Evolutionary conservation across 2,888 invertebrate species (phyloP), one percentile per base, ranked within the genome.

Genomic region (Ophion obscuratus): DNA sequence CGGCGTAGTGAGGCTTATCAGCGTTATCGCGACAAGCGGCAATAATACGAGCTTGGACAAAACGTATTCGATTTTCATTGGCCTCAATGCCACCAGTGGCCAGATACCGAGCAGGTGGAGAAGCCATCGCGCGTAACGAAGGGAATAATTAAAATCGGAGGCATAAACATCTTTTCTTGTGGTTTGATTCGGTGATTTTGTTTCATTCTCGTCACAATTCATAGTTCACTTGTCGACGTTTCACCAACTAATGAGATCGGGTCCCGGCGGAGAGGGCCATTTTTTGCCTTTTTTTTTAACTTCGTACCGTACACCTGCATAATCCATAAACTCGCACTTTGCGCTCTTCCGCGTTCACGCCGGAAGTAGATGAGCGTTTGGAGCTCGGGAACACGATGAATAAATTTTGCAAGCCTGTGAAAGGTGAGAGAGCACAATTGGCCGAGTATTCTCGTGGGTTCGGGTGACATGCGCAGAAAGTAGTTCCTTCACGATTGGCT

Each of bases 51-150:
- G 6, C 17, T 47, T 70, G 2, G 70, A 70, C 31, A 70, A 70
- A 70, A 47, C 4, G 24, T 53, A 17, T 53, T 70, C 70, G 7
- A 70, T 31, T 70, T 53, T 70, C 0, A 27, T 17, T 17, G 53
- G 53, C 27, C 14, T 74, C 5, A 24, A 10, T 0, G 44, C 20
- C 0, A 83, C 74, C 31, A 47, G 44, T 11, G 73, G 71, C 80
- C 80, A 81, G 2, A 81, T 59, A 17, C 80, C 80, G 10, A 81
- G 27, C 57, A 81, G 11, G 11, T 59, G 73, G 3, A 83, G 36
- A 14, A 79, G 64, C 67, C 73, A 83, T 83, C 53, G 59, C 2
- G 59, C 68, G 6, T 62, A 62, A 11, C 71, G 83, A 10, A 83
- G 9, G 6, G 78, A 71, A 67, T 64, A 17, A 24, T 67, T 2